A percentile compares a stretch with the other conserved stretches of the same genome.
Evolutionary conservation across 2,113 vertebrate genomes (phyloP).

Genomic region (Ellobius talpinus): DNA sequence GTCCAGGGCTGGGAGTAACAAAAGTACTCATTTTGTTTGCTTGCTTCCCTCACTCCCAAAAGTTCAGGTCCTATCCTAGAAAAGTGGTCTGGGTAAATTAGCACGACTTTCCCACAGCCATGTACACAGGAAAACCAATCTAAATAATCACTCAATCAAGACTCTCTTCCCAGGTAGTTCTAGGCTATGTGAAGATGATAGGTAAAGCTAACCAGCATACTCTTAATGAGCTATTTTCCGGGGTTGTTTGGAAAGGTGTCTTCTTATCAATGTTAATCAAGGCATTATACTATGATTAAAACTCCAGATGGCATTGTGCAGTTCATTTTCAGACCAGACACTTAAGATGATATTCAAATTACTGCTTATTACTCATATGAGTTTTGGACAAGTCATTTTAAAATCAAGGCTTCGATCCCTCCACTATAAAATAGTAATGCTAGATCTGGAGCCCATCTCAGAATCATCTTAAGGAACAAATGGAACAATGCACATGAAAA

Average conservation of each 20-base stretch:
- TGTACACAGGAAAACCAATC: not conserved
- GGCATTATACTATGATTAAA: not conserved
- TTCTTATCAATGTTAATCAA: not conserved
- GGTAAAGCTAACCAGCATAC: not conserved
- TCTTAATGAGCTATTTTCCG: not conserved
- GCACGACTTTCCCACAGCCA: not conserved
- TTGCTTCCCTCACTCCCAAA: not conserved
- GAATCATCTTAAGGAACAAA: not conserved
- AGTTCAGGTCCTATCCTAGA: not conserved
- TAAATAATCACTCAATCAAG: not conserved
- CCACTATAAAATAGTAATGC: not conserved
- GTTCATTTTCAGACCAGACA: not conserved
- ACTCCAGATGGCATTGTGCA: not conserved
- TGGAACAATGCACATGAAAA: not conserved
- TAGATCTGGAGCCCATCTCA: not conserved
- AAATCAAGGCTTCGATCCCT: not conserved
- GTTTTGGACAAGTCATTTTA: slow-evolving; percentile 5
- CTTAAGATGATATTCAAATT: not conserved
- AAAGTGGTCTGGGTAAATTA: not conserved
- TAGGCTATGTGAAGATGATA: too few relatives aligned
- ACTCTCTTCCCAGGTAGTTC: not conserved
- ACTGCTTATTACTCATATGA: not conserved
- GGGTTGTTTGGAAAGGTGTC: not conserved
- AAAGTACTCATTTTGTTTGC: not conserved
- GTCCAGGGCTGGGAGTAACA: not conserved